Conservation (phyloP, 2,113 vertebrate genomes). For the Oncorhynchus gorbuscha region DNA sequence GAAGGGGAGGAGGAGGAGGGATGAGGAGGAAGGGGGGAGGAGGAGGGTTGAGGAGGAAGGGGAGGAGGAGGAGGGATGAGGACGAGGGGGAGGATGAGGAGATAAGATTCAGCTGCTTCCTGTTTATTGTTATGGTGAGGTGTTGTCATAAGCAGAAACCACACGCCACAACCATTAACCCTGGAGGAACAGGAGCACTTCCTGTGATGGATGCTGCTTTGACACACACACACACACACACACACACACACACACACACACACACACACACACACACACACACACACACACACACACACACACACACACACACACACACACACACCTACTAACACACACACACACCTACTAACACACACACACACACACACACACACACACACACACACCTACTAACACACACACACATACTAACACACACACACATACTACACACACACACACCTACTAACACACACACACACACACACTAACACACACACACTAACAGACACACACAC, state of each 20-base stretch:
- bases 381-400: too few species aligned
- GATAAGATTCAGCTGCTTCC: constrained; percentile 71
- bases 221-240: not conserved
- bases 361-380: not conserved
- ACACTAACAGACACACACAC: too few species aligned
- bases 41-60: constrained; percentile 17
- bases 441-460: too few species aligned
- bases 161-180: constrained; percentile 45
- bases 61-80: not conserved
- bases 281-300: too few species aligned
- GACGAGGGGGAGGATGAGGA: constrained; percentile 49
- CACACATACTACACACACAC: too few species aligned
- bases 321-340: not conserved
- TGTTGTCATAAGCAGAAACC: constrained; percentile 53
- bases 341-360: too few species aligned
- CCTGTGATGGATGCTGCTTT: constrained; percentile 51
- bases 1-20: too few species aligned
- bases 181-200: constrained; percentile 55
- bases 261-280: too few species aligned
- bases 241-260: not conserved
- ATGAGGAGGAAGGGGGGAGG: constrained; percentile 34
- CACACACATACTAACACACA: too few species aligned
- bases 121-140: constrained; percentile 64
- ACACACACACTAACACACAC: too few species aligned
- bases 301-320: too few species aligned